Conservation (phyloP, 2,113 vertebrate species). For the Candoia aspera region DNA sequence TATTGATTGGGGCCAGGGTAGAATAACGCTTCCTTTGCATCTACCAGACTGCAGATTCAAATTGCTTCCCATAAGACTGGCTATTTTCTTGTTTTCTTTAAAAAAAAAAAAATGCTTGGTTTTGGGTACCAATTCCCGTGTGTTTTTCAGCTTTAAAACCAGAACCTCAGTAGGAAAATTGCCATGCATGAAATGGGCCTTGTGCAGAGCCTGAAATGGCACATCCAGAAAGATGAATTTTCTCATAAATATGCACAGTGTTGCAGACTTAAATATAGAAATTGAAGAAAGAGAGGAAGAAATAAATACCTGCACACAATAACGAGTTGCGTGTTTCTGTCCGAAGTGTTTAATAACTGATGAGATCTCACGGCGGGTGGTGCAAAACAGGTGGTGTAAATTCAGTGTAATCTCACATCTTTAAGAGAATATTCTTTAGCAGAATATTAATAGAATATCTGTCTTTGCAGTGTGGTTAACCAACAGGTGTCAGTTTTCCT, state of each 20-base stretch:
- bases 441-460: too few relatives aligned
- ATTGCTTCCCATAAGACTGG: too few relatives aligned
- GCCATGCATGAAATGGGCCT: background rate
- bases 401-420: background rate
- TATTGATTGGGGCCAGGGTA: too few relatives aligned
- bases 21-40: too few relatives aligned
- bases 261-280: background rate
- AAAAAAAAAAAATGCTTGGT: background rate
- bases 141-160: background rate
- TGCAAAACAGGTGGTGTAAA: background rate
- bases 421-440: background rate
- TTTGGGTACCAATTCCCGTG: background rate
- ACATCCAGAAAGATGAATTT: background rate
- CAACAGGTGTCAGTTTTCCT: background rate
- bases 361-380: too few relatives aligned
- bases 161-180: background rate
- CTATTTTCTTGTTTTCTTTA: background rate
- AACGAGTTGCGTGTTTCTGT: background rate
- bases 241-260: background rate
- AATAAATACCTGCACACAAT: background rate
- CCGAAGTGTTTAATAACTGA: background rate
- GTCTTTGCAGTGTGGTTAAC: background rate
- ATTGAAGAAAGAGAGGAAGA: background rate
- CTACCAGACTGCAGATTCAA: too few relatives aligned
- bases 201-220: background rate